Evolutionary conservation across 2,113 vertebrate genomes (phyloP), one percentile per base, ranked within the genome.

Genomic region (Pungitius pungitius): DNA sequence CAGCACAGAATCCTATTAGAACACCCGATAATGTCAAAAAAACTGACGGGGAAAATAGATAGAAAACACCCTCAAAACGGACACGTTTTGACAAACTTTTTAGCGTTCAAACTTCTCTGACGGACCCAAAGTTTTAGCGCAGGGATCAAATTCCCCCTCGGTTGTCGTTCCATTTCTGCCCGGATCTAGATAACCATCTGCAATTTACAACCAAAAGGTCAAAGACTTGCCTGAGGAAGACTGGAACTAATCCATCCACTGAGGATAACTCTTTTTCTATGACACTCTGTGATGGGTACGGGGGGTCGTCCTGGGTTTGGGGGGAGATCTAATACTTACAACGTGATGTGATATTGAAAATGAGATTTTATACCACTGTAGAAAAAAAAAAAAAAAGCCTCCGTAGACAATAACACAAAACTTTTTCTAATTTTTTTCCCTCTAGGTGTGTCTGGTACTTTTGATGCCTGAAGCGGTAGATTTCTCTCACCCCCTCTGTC

Each of bases 21-120:
- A 80, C 74, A 81, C 69, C 78, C 27, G 83, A 85, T 90, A 85
- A 78, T 87, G 88, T 87, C 86, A 87, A 83, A 84, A 35, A 35
- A 17, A 86, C 84, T 49, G 78, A 81, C 86, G 39, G 6, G 70
- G 63, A 24, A 58, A 66, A 35, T n/a, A 83, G 75, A 81, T 55
- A 71, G 27, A 75, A 77, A 61, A 22, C 74, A 59, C 10, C 15
- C 33, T 76, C 39, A 18, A 76, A 63, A n/a, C 12, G 54, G 80
- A 82, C 51, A 62, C 14, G 22, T 85, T 86, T 83, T 67, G 86
- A 58, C 66, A 33, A 85, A 87, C 77, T 82, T 89, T 85, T 73
- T 43, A 12, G 60, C 13, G 15, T 63, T 87, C 61, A 79, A 75
- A 87, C 80, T 84, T 85, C 49, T 62, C 64, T 49, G 71, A 83